These are phyloP conservation scores for Drosophila tani DNA, from an alignment of 1,140 invertebrate species.

Conservation along the genomic window DNA sequence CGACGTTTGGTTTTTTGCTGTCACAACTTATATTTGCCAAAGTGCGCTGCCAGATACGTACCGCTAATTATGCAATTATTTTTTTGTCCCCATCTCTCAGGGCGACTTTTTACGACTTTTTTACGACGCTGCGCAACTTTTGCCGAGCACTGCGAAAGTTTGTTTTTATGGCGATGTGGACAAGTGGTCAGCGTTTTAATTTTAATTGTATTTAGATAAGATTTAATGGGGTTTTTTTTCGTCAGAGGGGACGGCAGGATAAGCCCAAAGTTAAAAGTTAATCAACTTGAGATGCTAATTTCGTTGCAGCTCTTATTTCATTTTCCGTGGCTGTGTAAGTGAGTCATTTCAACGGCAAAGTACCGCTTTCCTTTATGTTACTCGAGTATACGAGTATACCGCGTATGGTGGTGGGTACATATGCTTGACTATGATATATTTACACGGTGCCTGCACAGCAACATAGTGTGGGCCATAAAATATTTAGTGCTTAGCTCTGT, in stretches of 20 bases:
- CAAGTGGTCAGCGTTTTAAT: conserved; percentile 62
- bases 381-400: neutral
- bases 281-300: conserved; percentile 34
- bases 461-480: conserved; percentile 65
- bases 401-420: conserved; percentile 3
- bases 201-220: conserved; percentile 79
- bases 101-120: conserved; percentile 57
- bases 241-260: neutral
- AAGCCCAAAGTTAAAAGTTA: conserved; percentile 38
- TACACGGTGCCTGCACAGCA: conserved; percentile 33
- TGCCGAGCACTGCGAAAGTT: conserved; percentile 51
- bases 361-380: conserved; percentile 3
- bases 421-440: conserved; percentile 23
- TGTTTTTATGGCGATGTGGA: conserved; percentile 49
- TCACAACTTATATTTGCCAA: conserved; percentile 30
- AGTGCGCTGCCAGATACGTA: conserved; percentile 27
- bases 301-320: neutral
- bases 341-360: conserved; percentile 21
- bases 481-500: conserved; percentile 74
- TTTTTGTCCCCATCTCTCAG: conserved; percentile 20
- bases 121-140: conserved; percentile 45
- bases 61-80: conserved; percentile 76
- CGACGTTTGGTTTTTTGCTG: conserved; percentile 6
- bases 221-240: conserved; percentile 49
- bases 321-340: neutral